Evolutionary conservation across 2,888 invertebrate species (phyloP).

Genomic region (Thecocarcelia acutangulata): DNA sequence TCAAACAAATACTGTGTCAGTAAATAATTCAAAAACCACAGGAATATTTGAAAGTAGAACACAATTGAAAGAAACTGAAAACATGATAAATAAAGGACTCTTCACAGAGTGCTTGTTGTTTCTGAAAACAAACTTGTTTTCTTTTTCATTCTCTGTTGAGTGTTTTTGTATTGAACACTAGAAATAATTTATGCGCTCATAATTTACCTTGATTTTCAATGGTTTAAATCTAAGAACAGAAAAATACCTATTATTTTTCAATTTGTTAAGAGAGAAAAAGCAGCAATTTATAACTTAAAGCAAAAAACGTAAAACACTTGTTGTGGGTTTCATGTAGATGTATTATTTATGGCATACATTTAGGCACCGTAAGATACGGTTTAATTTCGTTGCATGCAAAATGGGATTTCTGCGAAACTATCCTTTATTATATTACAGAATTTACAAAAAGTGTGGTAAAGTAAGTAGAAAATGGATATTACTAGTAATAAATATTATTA

Average conservation of each 20-base stretch:
- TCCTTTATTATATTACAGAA: background rate
- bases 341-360: slow-evolving; percentile 57
- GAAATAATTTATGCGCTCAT: slow-evolving; percentile 67
- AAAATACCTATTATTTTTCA: slow-evolving; percentile 59
- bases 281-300: slow-evolving; percentile 38
- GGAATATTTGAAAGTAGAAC: slow-evolving; percentile 20
- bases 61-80: slow-evolving; percentile 29
- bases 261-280: slow-evolving; percentile 42
- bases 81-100: slow-evolving; percentile 36
- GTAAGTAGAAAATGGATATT: background rate
- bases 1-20: slow-evolving; percentile 58
- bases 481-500: slow-evolving; percentile 5
- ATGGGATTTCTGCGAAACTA: background rate
- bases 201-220: slow-evolving; percentile 67
- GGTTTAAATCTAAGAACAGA: slow-evolving; percentile 25
- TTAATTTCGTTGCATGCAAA: background rate
- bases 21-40: slow-evolving; percentile 49
- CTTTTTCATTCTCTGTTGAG: background rate
- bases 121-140: background rate
- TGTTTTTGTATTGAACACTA: slow-evolving; percentile 38
- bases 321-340: slow-evolving; percentile 34
- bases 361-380: slow-evolving; percentile 4
- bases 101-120: slow-evolving; percentile 9
- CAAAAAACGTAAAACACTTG: slow-evolving; percentile 47
- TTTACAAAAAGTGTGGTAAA: background rate